Conservation (phyloP, 2,797 vertebrate genomes). For the Falco berigora region DNA sequence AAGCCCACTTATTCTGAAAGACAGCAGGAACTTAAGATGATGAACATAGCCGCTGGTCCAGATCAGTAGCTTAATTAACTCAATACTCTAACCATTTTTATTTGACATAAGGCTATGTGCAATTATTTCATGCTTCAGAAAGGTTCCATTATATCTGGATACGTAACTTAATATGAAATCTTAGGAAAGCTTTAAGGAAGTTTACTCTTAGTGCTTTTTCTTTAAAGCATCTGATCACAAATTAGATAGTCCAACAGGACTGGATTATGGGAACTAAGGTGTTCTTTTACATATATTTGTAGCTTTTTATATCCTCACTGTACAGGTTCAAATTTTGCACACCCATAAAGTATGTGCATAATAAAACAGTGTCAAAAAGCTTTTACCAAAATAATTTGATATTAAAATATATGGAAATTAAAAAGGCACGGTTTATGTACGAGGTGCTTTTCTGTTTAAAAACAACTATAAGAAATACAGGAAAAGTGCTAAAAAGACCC, state of each 20-base stretch:
- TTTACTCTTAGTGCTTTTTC: background rate
- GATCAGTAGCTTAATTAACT: constrained; percentile 19
- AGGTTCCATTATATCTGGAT: background rate
- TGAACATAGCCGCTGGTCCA: background rate
- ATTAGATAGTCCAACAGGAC: background rate
- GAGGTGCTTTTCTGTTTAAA: background rate
- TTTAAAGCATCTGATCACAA: background rate
- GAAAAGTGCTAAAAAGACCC: background rate
- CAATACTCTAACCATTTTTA: constrained; percentile 19
- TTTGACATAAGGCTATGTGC: constrained; percentile 5
- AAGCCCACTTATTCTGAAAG: background rate
- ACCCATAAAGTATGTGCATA: background rate
- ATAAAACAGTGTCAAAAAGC: background rate
- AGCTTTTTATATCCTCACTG: background rate
- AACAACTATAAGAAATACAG: background rate
- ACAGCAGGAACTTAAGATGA: background rate
- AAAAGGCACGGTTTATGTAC: background rate
- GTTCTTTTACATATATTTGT: background rate
- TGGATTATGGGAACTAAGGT: background rate
- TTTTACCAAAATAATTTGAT: background rate
- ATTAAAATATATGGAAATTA: background rate
- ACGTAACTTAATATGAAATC: background rate
- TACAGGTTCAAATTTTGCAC: background rate
- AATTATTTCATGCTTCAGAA: constrained; percentile 8
- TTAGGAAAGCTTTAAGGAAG: background rate